Evolutionary conservation across 1,140 invertebrate genomes (phyloP), one percentile per base, ranked within the genome.

Genomic region (Hypsibius dujardini): DNA sequence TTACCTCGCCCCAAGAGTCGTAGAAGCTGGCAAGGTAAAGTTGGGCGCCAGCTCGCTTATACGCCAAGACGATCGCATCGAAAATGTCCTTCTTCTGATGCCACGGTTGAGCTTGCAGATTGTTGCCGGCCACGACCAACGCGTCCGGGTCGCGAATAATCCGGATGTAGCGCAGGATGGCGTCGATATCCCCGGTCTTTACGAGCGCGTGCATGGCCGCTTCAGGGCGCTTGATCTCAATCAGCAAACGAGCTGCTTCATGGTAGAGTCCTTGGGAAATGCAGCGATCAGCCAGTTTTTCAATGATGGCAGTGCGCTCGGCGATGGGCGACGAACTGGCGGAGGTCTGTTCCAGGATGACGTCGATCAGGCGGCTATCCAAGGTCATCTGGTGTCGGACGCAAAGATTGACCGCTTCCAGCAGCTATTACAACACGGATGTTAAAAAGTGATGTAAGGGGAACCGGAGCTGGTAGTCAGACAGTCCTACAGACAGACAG

Each of bases 1-100:
- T 14, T 67, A 67, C 62, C 62, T 67, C 62, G 12, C 62, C 62
- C 62, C 62, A 67, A 42, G 62, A 67, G 42, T 67, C 62, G 42
- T 67, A 67, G 42, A 67, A 67, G 42, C 62, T 67, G 42, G 62
- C 62, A 3, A 67, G 42, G 62, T 67, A 67, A 12, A 67, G 42
- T 3, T 7, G 7, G 7, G 62, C 62, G 45, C 62, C 62, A 67
- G 62, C 62, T 42, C 62, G 7, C 42, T 42, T 67, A 42, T 67
- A 67, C 3, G 62, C 62, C 62, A 67, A 42, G 3, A 67, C 62
- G 45, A 67, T 67, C 12, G 62, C 62, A 42, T 67, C 62, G 45
- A 67, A 67, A 42, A 67, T 67, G 7, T 67, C 62, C 62, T 42
- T 7, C 42, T 42, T 7, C 42, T 67, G 62, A 42, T 67, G 62